phyloP scores from a whole-genome alignment of 2,888 invertebrate genomes.

The Acronicta leporina region DNA sequence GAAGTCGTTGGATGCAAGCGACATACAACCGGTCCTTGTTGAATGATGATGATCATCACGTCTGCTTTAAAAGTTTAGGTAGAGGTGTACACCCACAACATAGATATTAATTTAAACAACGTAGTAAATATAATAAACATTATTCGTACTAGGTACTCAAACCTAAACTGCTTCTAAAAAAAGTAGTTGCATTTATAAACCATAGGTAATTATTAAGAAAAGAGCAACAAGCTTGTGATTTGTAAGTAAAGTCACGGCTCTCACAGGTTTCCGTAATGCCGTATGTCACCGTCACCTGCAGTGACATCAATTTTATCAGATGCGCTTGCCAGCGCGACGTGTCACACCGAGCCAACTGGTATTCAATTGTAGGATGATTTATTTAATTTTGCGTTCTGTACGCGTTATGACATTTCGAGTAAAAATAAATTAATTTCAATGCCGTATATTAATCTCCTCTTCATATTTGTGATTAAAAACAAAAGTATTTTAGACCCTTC shows the following conservation, averaged over 20 bases:
- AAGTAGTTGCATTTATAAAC: too few species aligned
- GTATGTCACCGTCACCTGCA: slow-evolving; percentile 34
- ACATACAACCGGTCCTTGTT: too few species aligned
- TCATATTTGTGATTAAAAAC: too few species aligned
- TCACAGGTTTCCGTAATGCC: slow-evolving; percentile 28
- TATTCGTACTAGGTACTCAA: too few species aligned
- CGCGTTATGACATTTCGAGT: not conserved
- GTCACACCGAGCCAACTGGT: slow-evolving; percentile 25
- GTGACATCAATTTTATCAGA: slow-evolving; percentile 54
- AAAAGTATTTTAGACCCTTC: too few species aligned
- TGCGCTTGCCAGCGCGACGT: slow-evolving; percentile 36
- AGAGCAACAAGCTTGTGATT: slow-evolving; percentile 20
- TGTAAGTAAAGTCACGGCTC: slow-evolving; percentile 33
- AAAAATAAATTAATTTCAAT: not conserved
- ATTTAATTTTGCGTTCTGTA: slow-evolving; percentile 31
- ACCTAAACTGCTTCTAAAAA: too few species aligned
- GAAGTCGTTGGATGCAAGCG: too few species aligned
- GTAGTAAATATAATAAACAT: too few species aligned
- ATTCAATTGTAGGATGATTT: slow-evolving; percentile 35
- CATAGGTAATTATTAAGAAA: slow-evolving; percentile 32
- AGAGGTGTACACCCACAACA: too few species aligned
- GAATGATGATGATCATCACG: too few species aligned
- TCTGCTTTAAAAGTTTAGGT: too few species aligned
- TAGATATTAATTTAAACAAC: too few species aligned
- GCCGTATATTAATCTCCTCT: not conserved